Base-by-base conservation (phyloP, 2,797 vertebrate species). In the Chanos chanos region DNA sequence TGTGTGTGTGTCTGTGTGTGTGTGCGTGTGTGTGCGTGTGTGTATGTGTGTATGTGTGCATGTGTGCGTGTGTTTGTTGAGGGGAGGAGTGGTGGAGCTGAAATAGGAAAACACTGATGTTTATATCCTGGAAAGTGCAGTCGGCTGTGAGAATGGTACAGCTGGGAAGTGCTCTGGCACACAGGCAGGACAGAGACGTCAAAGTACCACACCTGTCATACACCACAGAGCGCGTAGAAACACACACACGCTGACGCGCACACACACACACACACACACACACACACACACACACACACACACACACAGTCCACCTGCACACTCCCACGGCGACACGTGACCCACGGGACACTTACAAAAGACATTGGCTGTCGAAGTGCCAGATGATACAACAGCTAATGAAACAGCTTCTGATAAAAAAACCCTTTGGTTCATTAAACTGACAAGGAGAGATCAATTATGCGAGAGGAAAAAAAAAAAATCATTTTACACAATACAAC, bases 71-170 rank as follows among this genome's bases (percentile, higher is more conserved):
- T 70, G 40, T 81, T 79, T 81, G 72, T 72, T 16, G 31, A 72
- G 51, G 18, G 60, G 50, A 45, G 66, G 73, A 66, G 75, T 63
- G 64, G 66, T 70, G 25, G 43, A 60, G 71, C 73, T 61, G 67
- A 76, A 66, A 37, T 51, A 68, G 70, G 71, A 72, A 68, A 62
- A 70, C 61, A 52, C n/a, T 36, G 37, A 27, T 73, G 62, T 72
- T 68, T 68, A 76, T 63, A 80, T 77, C 78, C 78, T 80, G 75
- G 76, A 68, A 53, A 54, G 47, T 18, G 9, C 19, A 41, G 61
- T 21, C 19, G 30, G 56, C 55, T 61, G 51, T 72, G 68, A 61
- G 68, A 79, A 31, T 33, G 45, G 61, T 62, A 58, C 72, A 77
- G 62, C 62, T 73, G 70, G 41, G n/a, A 19, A 36, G 19, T 24